phyloP scores from a whole-genome alignment of 2,113 vertebrate species.

The Cyrtonyx montezumae region DNA sequence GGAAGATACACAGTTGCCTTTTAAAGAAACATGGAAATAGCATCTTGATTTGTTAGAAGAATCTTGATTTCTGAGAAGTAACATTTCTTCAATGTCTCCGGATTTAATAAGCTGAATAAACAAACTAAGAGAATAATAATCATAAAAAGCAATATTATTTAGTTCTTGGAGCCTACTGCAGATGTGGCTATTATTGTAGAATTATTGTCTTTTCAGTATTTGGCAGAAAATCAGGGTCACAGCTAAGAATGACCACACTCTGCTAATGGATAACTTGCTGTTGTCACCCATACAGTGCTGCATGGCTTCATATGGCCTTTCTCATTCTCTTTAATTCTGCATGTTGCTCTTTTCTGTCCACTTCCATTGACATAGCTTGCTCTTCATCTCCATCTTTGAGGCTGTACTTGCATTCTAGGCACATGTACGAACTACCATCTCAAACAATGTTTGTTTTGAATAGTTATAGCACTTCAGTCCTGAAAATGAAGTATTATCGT shows the following conservation, averaged over 20 bases:
- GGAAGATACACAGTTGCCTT: neutral
- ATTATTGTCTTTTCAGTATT: neutral
- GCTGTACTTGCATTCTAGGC: neutral
- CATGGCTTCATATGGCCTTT: neutral
- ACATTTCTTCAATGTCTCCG: neutral
- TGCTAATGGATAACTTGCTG: neutral
- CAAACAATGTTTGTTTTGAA: neutral
- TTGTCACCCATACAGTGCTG: neutral
- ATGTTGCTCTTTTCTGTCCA: neutral
- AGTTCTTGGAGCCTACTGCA: neutral
- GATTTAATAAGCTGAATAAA: neutral
- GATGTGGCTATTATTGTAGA: neutral
- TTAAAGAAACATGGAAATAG: neutral
- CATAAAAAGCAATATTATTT: neutral
- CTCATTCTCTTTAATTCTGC: neutral
- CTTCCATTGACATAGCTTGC: neutral
- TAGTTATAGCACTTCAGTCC: neutral
- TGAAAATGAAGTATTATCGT: neutral
- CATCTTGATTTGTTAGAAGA: neutral
- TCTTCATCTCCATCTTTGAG: neutral
- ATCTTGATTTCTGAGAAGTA: neutral
- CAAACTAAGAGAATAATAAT: neutral
- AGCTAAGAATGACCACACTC: neutral
- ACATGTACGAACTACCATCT: neutral
- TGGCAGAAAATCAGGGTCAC: fast-evolving